Evolutionary conservation across 2,113 vertebrate genomes (phyloP), one percentile per base, ranked within the genome.

Genomic region (Vireo altiloquus): DNA sequence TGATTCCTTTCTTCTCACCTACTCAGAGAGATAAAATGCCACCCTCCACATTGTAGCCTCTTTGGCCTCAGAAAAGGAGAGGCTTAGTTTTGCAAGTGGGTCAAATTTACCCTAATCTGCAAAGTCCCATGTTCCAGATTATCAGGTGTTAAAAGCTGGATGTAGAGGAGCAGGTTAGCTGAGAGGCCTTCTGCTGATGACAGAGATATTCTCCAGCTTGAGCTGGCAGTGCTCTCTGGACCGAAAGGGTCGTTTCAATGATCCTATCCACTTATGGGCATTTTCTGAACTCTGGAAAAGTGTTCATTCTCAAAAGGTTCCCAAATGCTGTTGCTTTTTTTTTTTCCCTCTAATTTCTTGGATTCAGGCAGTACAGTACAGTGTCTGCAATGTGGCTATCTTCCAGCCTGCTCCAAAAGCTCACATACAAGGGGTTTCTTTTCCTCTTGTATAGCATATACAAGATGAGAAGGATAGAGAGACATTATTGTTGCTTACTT

Each of bases 281-380:
- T 53, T 95, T 90, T 79, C 82, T 88, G 69, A 90, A 3, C 4
- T 80, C 79, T 92, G 79, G 89, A 77, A 92, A 92, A 91, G 57
- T 39, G 35, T 56, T 57, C 6, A 1, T 81, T 83, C 64, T 91
- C 75, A 83, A 83, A 86, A 80, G 44, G 31, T 44, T 83, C 52
- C 87, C 64, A 83, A 92, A 94, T 53, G 59, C 40, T 65, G 13
- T 42, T 53, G 39, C 15, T 66, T 53, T 18, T 30, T 65, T 65
- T 47, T 47, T 70, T 60, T 56, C 35, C 13, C 47, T 84, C 75
- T 44, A 13, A 69, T 40, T 66, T 46, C 13, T 90, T 72, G 49
- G 46, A 82, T 60, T 78, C 37, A 68, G 37, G 71, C 82, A 89
- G 37, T 7, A 54, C 82, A 89, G 40, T 7, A 46, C 54, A n/a